Percentiles rank a stretch among this genome's conserved stretches.
Conservation (phyloP, 2,888 invertebrate genomes). For the Tolmerus cingulatus region DNA sequence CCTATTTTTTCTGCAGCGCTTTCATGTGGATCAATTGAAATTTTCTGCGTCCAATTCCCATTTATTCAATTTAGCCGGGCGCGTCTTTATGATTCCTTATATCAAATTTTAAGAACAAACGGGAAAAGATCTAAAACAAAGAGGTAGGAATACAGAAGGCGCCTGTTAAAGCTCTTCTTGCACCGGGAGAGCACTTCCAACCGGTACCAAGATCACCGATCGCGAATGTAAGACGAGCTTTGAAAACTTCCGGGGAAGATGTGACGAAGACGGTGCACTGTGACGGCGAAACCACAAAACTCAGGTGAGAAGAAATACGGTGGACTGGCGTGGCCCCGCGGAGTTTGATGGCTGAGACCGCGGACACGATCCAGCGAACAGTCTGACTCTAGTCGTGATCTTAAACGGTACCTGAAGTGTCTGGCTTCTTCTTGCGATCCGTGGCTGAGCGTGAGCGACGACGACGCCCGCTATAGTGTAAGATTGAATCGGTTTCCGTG, state of each 20-base stretch:
- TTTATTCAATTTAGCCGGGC: not conserved
- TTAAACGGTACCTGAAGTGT: constrained; percentile 43
- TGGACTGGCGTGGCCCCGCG: not conserved
- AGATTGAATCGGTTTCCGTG: not conserved
- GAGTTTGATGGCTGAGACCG: constrained; percentile 14
- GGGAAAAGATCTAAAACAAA: not conserved
- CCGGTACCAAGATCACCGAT: not conserved
- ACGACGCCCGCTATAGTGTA: not conserved
- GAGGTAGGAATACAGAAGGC: not conserved
- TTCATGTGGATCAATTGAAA: not conserved
- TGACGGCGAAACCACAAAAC: constrained; percentile 1
- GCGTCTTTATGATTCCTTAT: not conserved
- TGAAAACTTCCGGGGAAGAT: constrained; percentile 15
- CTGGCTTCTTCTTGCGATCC: not conserved
- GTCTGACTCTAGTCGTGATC: constrained; percentile 46
- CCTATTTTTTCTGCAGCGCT: not conserved
- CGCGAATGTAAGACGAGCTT: not conserved
- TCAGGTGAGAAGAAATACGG: constrained; percentile 1
- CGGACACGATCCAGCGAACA: constrained; percentile 17
- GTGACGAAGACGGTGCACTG: not conserved
- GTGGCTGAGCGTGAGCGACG: not conserved
- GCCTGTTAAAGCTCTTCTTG: not conserved
- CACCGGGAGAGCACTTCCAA: not conserved
- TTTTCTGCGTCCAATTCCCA: not conserved
- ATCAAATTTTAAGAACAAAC: not conserved